Conservation (phyloP, 2,888 invertebrate genomes). For the Argyra leucocephala region DNA sequence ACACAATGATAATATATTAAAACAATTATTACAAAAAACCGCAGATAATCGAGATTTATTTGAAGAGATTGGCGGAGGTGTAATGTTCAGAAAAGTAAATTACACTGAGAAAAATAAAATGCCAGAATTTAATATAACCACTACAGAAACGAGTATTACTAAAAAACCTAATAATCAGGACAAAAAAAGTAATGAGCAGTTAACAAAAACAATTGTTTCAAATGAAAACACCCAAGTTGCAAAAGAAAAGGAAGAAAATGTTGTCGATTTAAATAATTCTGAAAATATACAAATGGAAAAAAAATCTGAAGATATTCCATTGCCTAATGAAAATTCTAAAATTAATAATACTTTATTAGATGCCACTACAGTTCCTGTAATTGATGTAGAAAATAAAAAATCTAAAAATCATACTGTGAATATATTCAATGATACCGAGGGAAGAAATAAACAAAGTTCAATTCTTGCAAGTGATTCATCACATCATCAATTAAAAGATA, state of each 20-base stretch:
- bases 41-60: constrained; percentile 34
- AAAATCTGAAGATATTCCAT: not conserved
- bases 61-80: constrained; percentile 42
- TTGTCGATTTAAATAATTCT: not conserved
- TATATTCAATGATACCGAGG: not conserved
- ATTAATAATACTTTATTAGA: no score
- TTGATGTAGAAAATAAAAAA: not conserved
- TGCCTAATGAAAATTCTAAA: no score
- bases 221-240: constrained; percentile 16
- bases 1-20: constrained; percentile 20
- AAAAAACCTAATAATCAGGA: constrained; percentile 5
- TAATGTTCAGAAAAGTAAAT: constrained; percentile 41
- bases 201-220: no score
- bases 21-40: constrained; percentile 31
- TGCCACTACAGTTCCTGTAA: constrained; percentile 7
- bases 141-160: constrained; percentile 11
- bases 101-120: constrained; percentile 18
- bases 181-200: constrained; percentile 7
- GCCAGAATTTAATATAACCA: constrained; percentile 28
- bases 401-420: not conserved
- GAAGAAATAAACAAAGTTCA: constrained; percentile 2
- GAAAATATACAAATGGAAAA: not conserved
- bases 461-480: not conserved
- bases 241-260: constrained; percentile 18
- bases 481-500: not conserved